Evolutionary conservation across 2,797 vertebrate genomes (phyloP).

Genomic region (Coregonus ussuriensis): DNA sequence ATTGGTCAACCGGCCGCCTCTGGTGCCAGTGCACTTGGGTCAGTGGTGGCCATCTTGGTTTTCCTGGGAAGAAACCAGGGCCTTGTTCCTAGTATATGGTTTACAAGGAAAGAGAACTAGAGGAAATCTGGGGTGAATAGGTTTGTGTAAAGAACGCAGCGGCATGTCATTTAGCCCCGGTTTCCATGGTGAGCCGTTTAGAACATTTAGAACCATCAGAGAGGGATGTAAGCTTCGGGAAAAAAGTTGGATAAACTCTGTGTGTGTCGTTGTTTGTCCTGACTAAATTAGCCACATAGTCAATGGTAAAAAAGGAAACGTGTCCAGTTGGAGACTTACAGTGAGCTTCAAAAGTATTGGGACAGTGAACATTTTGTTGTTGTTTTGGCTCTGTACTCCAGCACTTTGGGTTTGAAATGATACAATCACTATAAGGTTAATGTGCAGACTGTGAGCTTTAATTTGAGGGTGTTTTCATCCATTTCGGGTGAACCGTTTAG

Average conservation of each 20-base stretch:
- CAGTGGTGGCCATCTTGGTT: slow-evolving; percentile 34
- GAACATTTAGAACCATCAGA: neutral
- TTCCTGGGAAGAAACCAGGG: slow-evolving; percentile 28
- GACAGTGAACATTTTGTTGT: no score
- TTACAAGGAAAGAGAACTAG: slow-evolving; percentile 3
- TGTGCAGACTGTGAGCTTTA: no score
- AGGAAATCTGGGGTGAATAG: slow-evolving; percentile 18
- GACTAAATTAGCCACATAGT: slow-evolving; percentile 20
- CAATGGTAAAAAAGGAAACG: slow-evolving; percentile 23
- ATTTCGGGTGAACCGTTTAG: no score
- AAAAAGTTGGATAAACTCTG: slow-evolving; percentile 11
- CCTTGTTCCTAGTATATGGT: slow-evolving; percentile 30
- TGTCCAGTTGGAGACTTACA: slow-evolving; percentile 8
- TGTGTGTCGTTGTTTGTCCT: slow-evolving; percentile 6
- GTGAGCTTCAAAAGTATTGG: no score
- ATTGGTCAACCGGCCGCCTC: neutral
- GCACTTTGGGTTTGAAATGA: no score
- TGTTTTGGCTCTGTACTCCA: no score
- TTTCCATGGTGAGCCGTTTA: neutral
- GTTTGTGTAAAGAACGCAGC: slow-evolving; percentile 10
- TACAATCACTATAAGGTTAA: no score
- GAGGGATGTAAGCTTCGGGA: neutral
- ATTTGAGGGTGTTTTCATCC: no score
- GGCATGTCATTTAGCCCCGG: neutral
- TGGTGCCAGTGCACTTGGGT: slow-evolving; percentile 14